Evolutionary conservation across 2,888 invertebrate species (phyloP).

Genomic region (Eupithecia abbreviata): DNA sequence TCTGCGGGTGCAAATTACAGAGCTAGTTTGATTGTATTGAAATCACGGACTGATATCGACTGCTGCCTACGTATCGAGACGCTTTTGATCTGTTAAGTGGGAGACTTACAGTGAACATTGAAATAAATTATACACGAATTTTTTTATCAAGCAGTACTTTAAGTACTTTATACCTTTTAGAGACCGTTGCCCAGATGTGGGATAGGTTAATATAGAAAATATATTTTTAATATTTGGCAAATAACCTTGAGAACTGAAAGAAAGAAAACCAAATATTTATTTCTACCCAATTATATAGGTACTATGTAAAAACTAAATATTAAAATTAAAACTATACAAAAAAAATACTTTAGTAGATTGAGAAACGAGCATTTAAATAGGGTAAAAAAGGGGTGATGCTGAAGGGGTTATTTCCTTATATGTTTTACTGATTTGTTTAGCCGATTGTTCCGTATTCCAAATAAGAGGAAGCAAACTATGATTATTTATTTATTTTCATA

Average conservation of each 20-base stretch:
- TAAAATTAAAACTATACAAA: too few species aligned
- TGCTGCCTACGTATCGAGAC: constrained; percentile 1
- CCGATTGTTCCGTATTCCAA: neutral
- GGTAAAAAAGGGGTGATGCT: too few species aligned
- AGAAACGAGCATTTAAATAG: too few species aligned
- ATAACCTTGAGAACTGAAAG: neutral
- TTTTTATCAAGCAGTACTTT: neutral
- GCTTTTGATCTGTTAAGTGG: constrained; percentile 24
- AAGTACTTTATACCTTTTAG: neutral
- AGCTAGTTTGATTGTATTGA: constrained; percentile 48
- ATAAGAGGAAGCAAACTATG: too few species aligned
- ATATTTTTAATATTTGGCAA: neutral
- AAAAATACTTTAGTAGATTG: too few species aligned
- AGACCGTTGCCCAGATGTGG: neutral
- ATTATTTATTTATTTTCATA: neutral
- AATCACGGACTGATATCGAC: constrained; percentile 29
- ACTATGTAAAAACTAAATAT: too few species aligned
- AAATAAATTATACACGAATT: neutral
- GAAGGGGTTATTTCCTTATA: neutral
- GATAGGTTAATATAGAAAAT: neutral
- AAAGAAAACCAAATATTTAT: too few species aligned
- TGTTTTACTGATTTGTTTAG: neutral
- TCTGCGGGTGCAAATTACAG: constrained; percentile 43
- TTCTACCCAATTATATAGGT: too few species aligned
- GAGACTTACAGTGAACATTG: neutral